These are phyloP conservation scores for Odocoileus virginianus DNA, from an alignment of 2,113 vertebrate species.

Conservation along the genomic window DNA sequence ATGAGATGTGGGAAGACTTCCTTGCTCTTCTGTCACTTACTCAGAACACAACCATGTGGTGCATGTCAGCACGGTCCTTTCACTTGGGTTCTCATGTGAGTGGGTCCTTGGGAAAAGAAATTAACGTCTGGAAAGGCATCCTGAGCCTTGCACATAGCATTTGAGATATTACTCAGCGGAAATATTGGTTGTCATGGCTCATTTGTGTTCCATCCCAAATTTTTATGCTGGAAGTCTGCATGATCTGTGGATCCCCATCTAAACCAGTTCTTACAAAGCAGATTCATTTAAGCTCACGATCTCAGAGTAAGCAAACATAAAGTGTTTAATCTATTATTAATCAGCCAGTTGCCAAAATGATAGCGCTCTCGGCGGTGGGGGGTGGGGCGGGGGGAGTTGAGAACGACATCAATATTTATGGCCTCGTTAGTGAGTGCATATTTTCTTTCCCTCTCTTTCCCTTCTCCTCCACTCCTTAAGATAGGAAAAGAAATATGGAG, in stretches of 20 bases:
- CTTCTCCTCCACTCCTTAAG: constrained; percentile 47
- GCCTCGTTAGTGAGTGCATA: constrained; percentile 77
- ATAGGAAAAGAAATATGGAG: constrained; percentile 59
- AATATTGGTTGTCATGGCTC: constrained; percentile 53
- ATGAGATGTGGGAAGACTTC: background rate
- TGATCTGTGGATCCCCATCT: constrained; percentile 51
- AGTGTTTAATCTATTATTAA: constrained; percentile 89
- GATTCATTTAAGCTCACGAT: constrained; percentile 79
- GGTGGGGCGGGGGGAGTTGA: constrained; percentile 58
- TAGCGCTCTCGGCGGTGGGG: constrained; percentile 76
- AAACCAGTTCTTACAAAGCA: constrained; percentile 70
- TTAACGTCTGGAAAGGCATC: constrained; percentile 65
- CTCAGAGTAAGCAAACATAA: constrained; percentile 82
- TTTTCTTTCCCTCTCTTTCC: background rate
- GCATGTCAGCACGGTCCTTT: background rate
- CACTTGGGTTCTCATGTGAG: background rate
- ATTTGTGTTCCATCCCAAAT: constrained; percentile 14
- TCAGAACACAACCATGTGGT: background rate
- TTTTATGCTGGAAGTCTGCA: constrained; percentile 49
- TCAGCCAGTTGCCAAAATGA: constrained; percentile 83
- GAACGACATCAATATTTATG: constrained; percentile 85
- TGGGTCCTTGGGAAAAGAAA: constrained; percentile 36
- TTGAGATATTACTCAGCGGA: constrained; percentile 27
- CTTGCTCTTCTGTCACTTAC: background rate
- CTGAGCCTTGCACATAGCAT: background rate